These are phyloP conservation scores for Heliconius cydno DNA, from an alignment of 2,888 invertebrate genomes.

Conservation along the genomic window DNA sequence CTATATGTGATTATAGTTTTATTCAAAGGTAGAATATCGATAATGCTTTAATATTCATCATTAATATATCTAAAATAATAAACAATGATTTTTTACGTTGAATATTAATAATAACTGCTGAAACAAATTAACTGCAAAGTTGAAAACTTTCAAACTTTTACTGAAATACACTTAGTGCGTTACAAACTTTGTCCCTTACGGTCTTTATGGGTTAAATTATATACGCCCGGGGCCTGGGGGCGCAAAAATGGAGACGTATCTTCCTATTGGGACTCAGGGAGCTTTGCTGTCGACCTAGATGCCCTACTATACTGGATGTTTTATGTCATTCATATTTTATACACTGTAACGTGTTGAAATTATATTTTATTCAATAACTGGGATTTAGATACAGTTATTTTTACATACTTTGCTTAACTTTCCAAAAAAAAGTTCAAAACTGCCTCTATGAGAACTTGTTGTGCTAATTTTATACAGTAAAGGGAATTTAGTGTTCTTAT, in stretches of 20 bases:
- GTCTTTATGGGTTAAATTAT: slow-evolving; percentile 79
- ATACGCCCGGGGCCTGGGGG: slow-evolving; percentile 73
- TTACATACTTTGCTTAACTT: slow-evolving; percentile 11
- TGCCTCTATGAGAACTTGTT: background rate
- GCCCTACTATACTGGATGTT: slow-evolving; percentile 58
- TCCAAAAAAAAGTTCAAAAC: background rate
- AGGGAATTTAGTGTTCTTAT: background rate
- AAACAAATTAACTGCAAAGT: slow-evolving; percentile 51
- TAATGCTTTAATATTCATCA: background rate
- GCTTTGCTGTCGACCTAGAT: slow-evolving; percentile 68
- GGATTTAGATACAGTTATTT: slow-evolving; percentile 46
- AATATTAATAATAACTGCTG: slow-evolving; percentile 35
- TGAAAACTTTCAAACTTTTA: slow-evolving; percentile 67
- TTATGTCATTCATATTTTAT: slow-evolving; percentile 71
- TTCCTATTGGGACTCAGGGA: slow-evolving; percentile 71
- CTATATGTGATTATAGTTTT: too few species aligned
- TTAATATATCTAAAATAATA: background rate
- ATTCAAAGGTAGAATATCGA: too few species aligned
- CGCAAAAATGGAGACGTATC: slow-evolving; percentile 79
- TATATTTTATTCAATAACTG: slow-evolving; percentile 62
- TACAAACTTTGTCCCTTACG: slow-evolving; percentile 73
- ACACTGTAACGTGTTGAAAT: slow-evolving; percentile 63
- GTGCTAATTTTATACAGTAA: background rate
- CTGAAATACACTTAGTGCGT: slow-evolving; percentile 72
- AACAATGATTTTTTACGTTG: background rate